These are phyloP conservation scores for Aethina tumida DNA, from an alignment of 1,140 invertebrate genomes.

Conservation along the genomic window DNA sequence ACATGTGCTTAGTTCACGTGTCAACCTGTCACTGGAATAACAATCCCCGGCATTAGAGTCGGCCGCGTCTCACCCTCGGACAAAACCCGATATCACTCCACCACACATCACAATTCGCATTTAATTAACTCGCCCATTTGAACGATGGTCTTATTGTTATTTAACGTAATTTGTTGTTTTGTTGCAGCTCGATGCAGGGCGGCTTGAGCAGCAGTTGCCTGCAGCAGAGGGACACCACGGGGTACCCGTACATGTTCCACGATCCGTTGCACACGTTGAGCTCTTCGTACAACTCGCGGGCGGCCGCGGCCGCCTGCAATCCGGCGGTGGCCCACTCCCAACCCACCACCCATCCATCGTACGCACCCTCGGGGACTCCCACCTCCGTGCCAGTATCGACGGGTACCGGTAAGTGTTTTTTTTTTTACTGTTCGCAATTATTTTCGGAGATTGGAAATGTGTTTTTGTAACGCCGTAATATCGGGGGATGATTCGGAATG, in stretches of 20 bases:
- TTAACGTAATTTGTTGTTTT: constrained; percentile 22
- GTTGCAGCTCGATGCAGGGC: constrained; percentile 67
- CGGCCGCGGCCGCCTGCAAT: constrained; percentile 53
- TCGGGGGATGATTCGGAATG: background rate
- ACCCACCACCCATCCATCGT: constrained; percentile 39
- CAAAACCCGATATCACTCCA: too few relatives aligned
- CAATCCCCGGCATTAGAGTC: too few relatives aligned
- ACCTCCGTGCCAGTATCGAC: constrained; percentile 36
- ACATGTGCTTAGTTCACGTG: background rate
- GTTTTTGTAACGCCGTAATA: background rate
- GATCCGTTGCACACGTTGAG: constrained; percentile 74
- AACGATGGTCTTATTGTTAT: too few relatives aligned
- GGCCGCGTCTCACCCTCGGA: too few relatives aligned
- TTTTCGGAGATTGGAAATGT: too few relatives aligned
- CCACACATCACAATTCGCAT: too few relatives aligned
- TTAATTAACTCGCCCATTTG: too few relatives aligned
- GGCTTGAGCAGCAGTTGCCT: constrained; percentile 76
- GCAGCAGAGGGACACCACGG: constrained; percentile 66
- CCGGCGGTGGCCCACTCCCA: constrained; percentile 56
- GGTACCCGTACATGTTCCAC: constrained; percentile 91
- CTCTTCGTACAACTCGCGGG: constrained; percentile 53
- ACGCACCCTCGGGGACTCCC: constrained; percentile 45
- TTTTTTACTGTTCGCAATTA: background rate
- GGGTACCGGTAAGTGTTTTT: constrained; percentile 31
- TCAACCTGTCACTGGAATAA: too few relatives aligned